Conservation (phyloP, 2,797 vertebrate species). For the Gadopsis bispinosus region DNA sequence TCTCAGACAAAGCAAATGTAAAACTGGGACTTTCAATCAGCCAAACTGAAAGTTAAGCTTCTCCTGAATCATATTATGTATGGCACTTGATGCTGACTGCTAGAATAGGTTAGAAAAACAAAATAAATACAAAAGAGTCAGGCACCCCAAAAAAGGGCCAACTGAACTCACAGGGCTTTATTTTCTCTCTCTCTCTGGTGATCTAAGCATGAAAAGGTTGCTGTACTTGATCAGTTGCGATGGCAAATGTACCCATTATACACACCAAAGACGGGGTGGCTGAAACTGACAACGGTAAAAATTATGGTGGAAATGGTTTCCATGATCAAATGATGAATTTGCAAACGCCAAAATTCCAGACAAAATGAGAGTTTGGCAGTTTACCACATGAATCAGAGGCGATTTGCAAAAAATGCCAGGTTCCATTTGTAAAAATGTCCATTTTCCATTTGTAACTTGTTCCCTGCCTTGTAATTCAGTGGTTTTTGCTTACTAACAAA, state of each 20-base stretch:
- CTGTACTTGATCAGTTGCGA: background rate
- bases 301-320: background rate
- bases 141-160: too few relatives aligned
- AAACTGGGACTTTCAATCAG: too few relatives aligned
- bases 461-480: background rate
- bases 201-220: background rate
- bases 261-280: background rate
- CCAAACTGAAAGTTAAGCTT: too few relatives aligned
- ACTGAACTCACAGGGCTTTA: background rate
- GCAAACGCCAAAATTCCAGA: constrained; percentile 1
- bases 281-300: background rate
- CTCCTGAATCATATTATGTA: too few relatives aligned
- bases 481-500: background rate
- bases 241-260: background rate
- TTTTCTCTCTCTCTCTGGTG: background rate
- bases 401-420: background rate
- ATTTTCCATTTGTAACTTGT: background rate
- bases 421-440: constrained; percentile 8
- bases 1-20: too few relatives aligned
- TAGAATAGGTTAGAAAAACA: too few relatives aligned
- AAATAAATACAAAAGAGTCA: too few relatives aligned
- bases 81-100: too few relatives aligned
- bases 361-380: constrained; percentile 12
- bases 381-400: constrained; percentile 4
- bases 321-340: constrained; percentile 12